A percentile compares a stretch with the other conserved stretches of the same genome.
Evolutionary conservation across 2,888 invertebrate genomes (phyloP).

Genomic region (Galerucella calmariensis): DNA sequence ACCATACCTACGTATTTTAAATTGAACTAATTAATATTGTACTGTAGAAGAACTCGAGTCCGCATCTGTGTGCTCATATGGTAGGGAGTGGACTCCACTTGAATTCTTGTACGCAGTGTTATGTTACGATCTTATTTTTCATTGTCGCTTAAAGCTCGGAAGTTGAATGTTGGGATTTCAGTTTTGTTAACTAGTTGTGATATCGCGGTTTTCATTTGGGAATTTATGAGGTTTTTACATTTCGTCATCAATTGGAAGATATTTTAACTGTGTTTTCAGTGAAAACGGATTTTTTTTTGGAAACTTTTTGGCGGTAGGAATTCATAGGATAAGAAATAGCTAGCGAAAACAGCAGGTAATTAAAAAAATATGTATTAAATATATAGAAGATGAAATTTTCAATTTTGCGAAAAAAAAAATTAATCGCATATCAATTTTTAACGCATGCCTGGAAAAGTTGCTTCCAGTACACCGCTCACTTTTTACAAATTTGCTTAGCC

Average conservation of each 20-base stretch:
- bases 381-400: background rate
- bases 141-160: slow-evolving; percentile 1
- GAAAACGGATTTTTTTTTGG: background rate
- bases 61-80: slow-evolving; percentile 22
- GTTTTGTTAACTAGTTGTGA: background rate
- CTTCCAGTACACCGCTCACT: too few species aligned
- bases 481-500: too few species aligned
- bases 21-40: background rate
- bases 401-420: too few species aligned
- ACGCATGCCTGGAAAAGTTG: too few species aligned
- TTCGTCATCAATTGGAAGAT: too few species aligned
- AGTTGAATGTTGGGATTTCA: background rate
- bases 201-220: background rate
- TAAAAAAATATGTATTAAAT: background rate
- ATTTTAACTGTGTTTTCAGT: too few species aligned
- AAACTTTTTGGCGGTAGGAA: background rate
- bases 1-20: too few species aligned
- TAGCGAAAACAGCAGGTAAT: background rate
- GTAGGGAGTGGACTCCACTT: slow-evolving; percentile 25
- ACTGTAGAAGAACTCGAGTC: background rate
- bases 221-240: too few species aligned
- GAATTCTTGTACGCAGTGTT: slow-evolving; percentile 23
- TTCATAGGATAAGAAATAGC: background rate
- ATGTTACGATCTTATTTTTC: slow-evolving; percentile 18
- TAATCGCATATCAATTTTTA: background rate